Percentiles rank a stretch among this genome's conserved stretches.
These are phyloP conservation scores for Leucophenga maculata DNA, from an alignment of 2,888 invertebrate species.

Conservation along the genomic window DNA sequence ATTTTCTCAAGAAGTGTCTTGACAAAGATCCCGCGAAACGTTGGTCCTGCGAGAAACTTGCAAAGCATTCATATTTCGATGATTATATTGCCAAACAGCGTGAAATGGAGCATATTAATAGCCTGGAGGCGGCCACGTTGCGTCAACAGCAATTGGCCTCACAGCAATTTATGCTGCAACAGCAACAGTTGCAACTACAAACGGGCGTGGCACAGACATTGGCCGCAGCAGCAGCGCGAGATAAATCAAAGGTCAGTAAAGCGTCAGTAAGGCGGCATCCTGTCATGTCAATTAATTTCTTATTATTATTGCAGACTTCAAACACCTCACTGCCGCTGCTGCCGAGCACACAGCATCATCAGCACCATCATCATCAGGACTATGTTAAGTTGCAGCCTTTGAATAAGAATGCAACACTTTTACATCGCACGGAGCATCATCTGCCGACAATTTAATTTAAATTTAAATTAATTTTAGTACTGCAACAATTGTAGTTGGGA, in stretches of 20 bases:
- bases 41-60: slow-evolving; percentile 92
- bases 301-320: slow-evolving; percentile 70
- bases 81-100: slow-evolving; percentile 88
- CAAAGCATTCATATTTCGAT: slow-evolving; percentile 93
- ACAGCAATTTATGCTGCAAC: slow-evolving; percentile 62
- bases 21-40: slow-evolving; percentile 94
- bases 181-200: slow-evolving; percentile 56
- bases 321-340: slow-evolving; percentile 72
- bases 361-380: slow-evolving; percentile 57
- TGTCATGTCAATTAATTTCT: no score
- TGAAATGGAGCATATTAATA: slow-evolving; percentile 73
- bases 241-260: slow-evolving; percentile 76
- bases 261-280: no score
- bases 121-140: slow-evolving; percentile 60
- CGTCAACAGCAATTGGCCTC: slow-evolving; percentile 63
- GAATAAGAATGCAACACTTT: slow-evolving; percentile 64
- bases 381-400: slow-evolving; percentile 68
- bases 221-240: slow-evolving; percentile 70
- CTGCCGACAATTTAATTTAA: slow-evolving; percentile 69
- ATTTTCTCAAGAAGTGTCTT: slow-evolving; percentile 94
- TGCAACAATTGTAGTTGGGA: no score
- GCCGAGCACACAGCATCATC: slow-evolving; percentile 68
- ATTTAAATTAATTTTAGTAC: no score
- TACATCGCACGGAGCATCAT: slow-evolving; percentile 71
- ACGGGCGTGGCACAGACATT: slow-evolving; percentile 56